Percentiles rank a stretch among this genome's conserved stretches.
phyloP scores from a whole-genome alignment of 2,113 vertebrate species.

The Lepidothrix coronata region DNA sequence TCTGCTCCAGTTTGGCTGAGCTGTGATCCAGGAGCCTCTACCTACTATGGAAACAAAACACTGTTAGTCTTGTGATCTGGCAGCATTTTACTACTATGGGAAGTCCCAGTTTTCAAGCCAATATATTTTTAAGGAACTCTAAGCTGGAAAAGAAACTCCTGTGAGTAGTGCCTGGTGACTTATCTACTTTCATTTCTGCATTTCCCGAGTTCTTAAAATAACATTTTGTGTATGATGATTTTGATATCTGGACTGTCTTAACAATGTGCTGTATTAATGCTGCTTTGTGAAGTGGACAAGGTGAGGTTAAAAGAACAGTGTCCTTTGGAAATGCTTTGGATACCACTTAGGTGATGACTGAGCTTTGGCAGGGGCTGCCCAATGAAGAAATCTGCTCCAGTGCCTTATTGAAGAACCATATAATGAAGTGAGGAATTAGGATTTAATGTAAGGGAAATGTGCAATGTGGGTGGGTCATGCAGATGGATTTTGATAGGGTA shows the following conservation, averaged over 20 bases:
- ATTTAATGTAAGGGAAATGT: conserved; percentile 15
- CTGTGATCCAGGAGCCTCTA: not conserved
- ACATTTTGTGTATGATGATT: not conserved
- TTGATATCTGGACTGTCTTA: not conserved
- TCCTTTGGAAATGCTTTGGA: conserved; percentile 24
- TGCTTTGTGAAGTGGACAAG: not conserved
- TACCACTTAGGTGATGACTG: not conserved
- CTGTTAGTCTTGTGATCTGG: not conserved
- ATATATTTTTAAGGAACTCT: not conserved
- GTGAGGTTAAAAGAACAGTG: not conserved
- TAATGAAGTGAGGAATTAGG: conserved; percentile 7
- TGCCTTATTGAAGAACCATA: conserved; percentile 24
- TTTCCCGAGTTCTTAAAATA: not conserved
- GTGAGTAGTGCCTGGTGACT: not conserved
- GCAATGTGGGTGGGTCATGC: conserved; percentile 22
- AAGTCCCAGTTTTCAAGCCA: not conserved
- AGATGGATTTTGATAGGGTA: not conserved
- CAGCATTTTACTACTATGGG: not conserved
- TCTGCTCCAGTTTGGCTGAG: not conserved
- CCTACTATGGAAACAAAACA: not conserved
- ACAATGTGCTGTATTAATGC: not conserved
- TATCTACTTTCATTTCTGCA: not conserved
- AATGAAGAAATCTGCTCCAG: not conserved
- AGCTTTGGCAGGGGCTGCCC: conserved; percentile 17
- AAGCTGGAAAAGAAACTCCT: not conserved